These are phyloP conservation scores for Gastracanthus pulcherrimus DNA, from an alignment of 2,888 invertebrate genomes.

Conservation along the genomic window DNA sequence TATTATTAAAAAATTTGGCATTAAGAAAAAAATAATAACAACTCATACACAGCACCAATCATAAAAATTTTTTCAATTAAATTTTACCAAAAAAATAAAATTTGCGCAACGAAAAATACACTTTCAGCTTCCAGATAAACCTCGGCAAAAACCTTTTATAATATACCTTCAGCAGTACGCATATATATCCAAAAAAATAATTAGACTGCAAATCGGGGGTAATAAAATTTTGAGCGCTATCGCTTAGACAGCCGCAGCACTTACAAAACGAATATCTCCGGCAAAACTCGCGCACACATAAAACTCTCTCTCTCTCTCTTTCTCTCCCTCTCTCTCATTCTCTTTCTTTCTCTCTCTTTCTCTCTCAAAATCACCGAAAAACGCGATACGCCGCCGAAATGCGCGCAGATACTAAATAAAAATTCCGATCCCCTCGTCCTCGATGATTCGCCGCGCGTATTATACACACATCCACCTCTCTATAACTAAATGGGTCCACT, in stretches of 20 bases:
- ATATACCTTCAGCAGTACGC: constrained; percentile 4
- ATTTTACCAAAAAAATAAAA: neutral
- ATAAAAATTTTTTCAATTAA: neutral
- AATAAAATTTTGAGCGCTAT: constrained; percentile 55
- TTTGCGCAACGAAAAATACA: neutral
- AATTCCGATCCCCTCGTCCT: constrained; percentile 19
- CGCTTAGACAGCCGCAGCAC: neutral
- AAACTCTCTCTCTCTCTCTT: neutral
- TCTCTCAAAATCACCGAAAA: constrained; percentile 8
- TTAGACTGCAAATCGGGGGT: constrained; percentile 53
- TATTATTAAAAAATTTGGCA: neutral
- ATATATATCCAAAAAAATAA: constrained; percentile 38
- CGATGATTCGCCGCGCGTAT: neutral
- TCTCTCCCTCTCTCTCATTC: neutral
- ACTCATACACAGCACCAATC: neutral
- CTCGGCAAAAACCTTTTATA: constrained; percentile 15
- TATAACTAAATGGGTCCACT: constrained; percentile 47
- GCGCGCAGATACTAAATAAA: constrained; percentile 37
- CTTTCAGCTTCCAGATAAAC: neutral
- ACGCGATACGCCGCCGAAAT: neutral
- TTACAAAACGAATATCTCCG: too few species aligned
- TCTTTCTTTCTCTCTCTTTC: too few species aligned
- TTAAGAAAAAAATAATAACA: neutral
- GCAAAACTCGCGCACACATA: neutral
- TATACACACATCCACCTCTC: neutral